A percentile compares a stretch with the other conserved stretches of the same genome.
Conservation (phyloP, 2,113 vertebrate species). For the Struthio camelus region DNA sequence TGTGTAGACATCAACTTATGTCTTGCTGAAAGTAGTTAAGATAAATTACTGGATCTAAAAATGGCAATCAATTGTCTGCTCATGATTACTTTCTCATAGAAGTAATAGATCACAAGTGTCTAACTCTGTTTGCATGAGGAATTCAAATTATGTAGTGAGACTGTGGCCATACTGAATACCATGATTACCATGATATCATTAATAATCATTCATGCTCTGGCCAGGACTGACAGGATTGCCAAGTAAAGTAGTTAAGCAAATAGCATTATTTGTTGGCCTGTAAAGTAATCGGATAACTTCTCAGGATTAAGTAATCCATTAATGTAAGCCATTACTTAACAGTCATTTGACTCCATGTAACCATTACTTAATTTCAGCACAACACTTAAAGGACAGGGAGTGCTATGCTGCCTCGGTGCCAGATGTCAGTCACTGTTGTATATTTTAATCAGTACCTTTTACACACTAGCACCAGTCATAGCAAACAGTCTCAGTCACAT, state of each 20-base stretch:
- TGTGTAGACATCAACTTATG: neutral
- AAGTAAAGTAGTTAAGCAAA: slow-evolving; percentile 40
- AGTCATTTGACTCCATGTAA: slow-evolving; percentile 26
- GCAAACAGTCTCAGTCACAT: neutral
- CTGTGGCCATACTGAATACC: neutral
- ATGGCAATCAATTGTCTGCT: slow-evolving; percentile 65
- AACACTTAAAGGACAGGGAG: neutral
- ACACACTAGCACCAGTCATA: neutral
- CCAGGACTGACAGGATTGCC: neutral
- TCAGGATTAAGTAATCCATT: slow-evolving; percentile 45
- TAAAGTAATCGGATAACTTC: slow-evolving; percentile 45
- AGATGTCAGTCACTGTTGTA: neutral
- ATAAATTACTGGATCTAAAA: slow-evolving; percentile 17
- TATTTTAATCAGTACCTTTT: slow-evolving; percentile 21
- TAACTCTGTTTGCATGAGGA: slow-evolving; percentile 29
- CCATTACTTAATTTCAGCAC: slow-evolving; percentile 17
- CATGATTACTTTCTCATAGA: slow-evolving; percentile 67
- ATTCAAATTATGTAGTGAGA: slow-evolving; percentile 24
- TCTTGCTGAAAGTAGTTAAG: neutral
- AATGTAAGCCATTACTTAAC: slow-evolving; percentile 25
- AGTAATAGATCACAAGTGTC: slow-evolving; percentile 53
- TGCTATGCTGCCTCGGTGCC: neutral
- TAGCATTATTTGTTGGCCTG: slow-evolving; percentile 14
- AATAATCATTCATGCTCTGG: neutral
- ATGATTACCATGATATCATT: neutral